Conservation (phyloP, 2,888 invertebrate genomes). For the Camptogramma bilineatum region DNA sequence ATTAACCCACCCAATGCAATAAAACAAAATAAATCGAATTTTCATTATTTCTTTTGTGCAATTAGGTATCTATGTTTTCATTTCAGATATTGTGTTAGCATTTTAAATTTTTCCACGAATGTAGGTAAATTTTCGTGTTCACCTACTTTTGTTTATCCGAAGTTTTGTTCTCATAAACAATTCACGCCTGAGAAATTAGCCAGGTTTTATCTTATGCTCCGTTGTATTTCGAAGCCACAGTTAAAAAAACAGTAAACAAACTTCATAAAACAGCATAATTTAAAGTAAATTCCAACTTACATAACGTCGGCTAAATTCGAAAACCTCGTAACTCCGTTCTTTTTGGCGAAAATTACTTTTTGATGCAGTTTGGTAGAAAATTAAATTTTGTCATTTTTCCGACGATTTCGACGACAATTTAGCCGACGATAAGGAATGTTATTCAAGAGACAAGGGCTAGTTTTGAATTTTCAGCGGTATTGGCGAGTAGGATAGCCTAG, state of each 20-base stretch:
- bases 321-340: too few species aligned
- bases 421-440: too few species aligned
- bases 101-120: background rate
- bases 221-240: conserved; percentile 13
- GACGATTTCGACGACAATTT: too few species aligned
- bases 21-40: background rate
- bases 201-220: conserved; percentile 7
- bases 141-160: background rate
- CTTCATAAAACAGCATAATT: background rate
- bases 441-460: too few species aligned
- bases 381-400: too few species aligned
- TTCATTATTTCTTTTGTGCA: background rate
- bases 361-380: too few species aligned
- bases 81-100: background rate
- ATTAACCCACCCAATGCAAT: background rate
- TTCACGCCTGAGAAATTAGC: conserved; percentile 2
- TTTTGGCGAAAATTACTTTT: too few species aligned
- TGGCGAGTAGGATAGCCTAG: too few species aligned
- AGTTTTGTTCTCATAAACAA: conserved; percentile 10
- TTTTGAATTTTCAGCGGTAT: too few species aligned
- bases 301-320: too few species aligned
- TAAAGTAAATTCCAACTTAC: too few species aligned
- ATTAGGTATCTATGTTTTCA: background rate
- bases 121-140: background rate
- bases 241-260: background rate